Evolutionary conservation across 2,113 vertebrate genomes (phyloP), one percentile per base, ranked within the genome.

Genomic region (Recurvirostra avosetta): DNA sequence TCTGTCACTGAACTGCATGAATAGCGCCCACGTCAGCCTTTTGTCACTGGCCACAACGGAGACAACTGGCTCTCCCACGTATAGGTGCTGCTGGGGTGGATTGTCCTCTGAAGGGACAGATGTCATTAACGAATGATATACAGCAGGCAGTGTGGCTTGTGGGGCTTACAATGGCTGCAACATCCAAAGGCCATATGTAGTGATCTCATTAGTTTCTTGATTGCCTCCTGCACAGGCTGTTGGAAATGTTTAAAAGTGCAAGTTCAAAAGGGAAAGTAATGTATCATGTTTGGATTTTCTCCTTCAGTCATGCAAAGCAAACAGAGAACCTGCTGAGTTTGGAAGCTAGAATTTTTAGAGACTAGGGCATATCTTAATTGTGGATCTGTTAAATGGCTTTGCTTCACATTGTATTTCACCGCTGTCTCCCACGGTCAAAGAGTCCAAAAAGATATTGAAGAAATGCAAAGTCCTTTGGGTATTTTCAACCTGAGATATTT

Each of bases 121-220:
- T 91, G 93, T 94, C 91, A 83, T 61, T 23, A 36, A 52, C 9
- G 6, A 87, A 34, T 59, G 94, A 79, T 77, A 68, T 74, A 43
- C 74, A 75, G 94, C 80, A 86, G 88, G 76, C 89, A 12, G 72
- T 26, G 81, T 16, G 88, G 73, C 88, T 71, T 52, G 59, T 85
- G 88, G 89, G 61, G 68, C 21, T 29, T 67, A 94, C 79, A 95
- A 92, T 72, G 47, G 38, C 65, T 47, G 6, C 74, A 40, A 76
- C 95, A 89, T 93, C 91, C 94, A 94, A 83, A 94, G 95, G 96
- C 96, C 95, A 88, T 97, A 95, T 96, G 96, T 65, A 91, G 83
- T 2, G 4, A 83, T 95, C 96, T 96, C 96, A 93, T 97, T 97
- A 96, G 88, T 32, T 70, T 86, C 94, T 88, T 75, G 91, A 62